Percentiles rank a stretch among this genome's conserved stretches.
These are phyloP conservation scores for Psilanteris sp. DNA, from an alignment of 1,140 invertebrate genomes.

Conservation along the genomic window DNA sequence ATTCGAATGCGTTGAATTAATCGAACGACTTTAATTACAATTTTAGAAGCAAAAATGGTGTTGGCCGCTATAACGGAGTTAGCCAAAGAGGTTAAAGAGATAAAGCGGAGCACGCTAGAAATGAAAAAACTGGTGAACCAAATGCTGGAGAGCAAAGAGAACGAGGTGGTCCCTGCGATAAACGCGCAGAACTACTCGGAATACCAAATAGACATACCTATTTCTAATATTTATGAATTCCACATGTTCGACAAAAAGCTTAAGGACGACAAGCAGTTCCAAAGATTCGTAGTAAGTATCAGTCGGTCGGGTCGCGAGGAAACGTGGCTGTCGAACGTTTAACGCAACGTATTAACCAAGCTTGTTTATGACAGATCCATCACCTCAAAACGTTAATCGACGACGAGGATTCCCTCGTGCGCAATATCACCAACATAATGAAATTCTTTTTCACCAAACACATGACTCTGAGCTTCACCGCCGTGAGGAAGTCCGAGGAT, in stretches of 20 bases:
- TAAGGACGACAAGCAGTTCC: slow-evolving; percentile 54
- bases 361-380: slow-evolving; percentile 31
- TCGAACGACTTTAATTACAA: slow-evolving; percentile 18
- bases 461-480: slow-evolving; percentile 57
- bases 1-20: too few relatives aligned
- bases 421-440: slow-evolving; percentile 60
- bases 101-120: slow-evolving; percentile 52
- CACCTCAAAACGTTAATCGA: slow-evolving; percentile 54
- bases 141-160: slow-evolving; percentile 47
- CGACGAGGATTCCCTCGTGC: slow-evolving; percentile 40
- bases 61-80: slow-evolving; percentile 45
- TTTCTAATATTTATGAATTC: slow-evolving; percentile 53
- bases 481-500: slow-evolving; percentile 57
- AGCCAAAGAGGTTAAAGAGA: slow-evolving; percentile 54
- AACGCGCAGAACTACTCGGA: slow-evolving; percentile 54
- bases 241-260: slow-evolving; percentile 51
- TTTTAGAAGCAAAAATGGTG: slow-evolving; percentile 51
- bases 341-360: not conserved
- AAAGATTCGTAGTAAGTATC: slow-evolving; percentile 58
- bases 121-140: slow-evolving; percentile 57
- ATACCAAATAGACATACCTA: slow-evolving; percentile 48
- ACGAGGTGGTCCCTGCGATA: slow-evolving; percentile 40
- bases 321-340: too few relatives aligned
- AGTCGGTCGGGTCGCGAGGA: too few relatives aligned
- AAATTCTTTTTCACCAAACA: slow-evolving; percentile 63